These are phyloP conservation scores for Callopanchax toddi DNA, from an alignment of 2,113 vertebrate genomes.

Conservation along the genomic window DNA sequence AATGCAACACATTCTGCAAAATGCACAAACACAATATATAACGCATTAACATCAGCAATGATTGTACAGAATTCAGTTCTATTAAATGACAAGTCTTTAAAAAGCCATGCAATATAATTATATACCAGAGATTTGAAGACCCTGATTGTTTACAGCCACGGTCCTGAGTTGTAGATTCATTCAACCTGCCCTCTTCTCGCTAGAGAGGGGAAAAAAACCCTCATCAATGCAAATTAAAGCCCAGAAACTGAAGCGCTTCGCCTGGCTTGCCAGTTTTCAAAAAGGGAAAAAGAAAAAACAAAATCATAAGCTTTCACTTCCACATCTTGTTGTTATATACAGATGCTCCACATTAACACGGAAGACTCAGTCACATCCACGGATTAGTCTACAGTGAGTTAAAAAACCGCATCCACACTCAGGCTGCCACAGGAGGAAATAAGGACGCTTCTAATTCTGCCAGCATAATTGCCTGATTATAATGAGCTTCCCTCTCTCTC, in stretches of 20 bases:
- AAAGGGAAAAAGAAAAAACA: conserved; percentile 53
- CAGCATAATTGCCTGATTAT: conserved; percentile 80
- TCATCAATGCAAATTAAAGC: conserved; percentile 89
- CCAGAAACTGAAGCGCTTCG: conserved; percentile 75
- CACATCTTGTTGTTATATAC: conserved; percentile 79
- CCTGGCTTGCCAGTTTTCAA: conserved; percentile 78
- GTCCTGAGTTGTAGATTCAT: conserved; percentile 58
- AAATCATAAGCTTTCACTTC: conserved; percentile 76
- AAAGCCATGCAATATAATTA: conserved; percentile 60
- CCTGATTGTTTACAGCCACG: conserved; percentile 52
- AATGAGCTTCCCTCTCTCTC: conserved; percentile 69
- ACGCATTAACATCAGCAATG: conserved; percentile 8
- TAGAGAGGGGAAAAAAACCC: conserved; percentile 69
- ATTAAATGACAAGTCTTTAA: conserved; percentile 11
- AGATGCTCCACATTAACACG: conserved; percentile 64
- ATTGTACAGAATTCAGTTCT: not conserved
- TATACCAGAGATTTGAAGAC: conserved; percentile 58
- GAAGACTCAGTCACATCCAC: conserved; percentile 66
- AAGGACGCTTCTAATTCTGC: conserved; percentile 77
- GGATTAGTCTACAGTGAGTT: conserved; percentile 68
- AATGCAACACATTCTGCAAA: not conserved
- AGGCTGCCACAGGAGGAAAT: conserved; percentile 73
- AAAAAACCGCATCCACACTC: conserved; percentile 65
- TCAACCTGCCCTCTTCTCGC: conserved; percentile 55
- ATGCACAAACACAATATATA: conserved; percentile 5